Percentiles rank a stretch among this genome's conserved stretches.
Evolutionary conservation across 2,113 vertebrate species (phyloP).

Genomic region (Todiramphus chloris): DNA sequence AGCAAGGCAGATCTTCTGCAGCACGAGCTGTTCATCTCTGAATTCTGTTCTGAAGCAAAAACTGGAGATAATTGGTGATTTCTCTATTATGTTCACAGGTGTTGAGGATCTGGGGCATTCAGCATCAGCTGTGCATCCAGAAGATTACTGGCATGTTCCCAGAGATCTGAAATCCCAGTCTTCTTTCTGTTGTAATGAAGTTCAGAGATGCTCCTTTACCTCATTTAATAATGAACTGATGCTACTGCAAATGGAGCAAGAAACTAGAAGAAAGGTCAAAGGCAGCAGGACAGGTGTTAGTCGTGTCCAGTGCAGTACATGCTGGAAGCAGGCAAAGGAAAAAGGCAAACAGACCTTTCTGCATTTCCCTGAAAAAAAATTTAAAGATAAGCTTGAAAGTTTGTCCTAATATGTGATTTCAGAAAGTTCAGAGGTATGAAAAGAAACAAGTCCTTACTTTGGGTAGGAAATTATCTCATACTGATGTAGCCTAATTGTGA

Average conservation of each 20-base stretch:
- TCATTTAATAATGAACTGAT: constrained; percentile 72
- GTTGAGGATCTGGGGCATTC: constrained; percentile 71
- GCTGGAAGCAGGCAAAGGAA: constrained; percentile 72
- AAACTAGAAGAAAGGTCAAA: constrained; percentile 51
- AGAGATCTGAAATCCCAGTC: constrained; percentile 67
- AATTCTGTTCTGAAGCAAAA: neutral
- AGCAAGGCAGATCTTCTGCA: constrained; percentile 10
- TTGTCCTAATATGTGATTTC: neutral
- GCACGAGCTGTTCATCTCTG: neutral
- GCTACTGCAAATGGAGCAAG: constrained; percentile 69
- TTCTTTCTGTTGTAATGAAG: constrained; percentile 70
- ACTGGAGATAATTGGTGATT: constrained; percentile 33
- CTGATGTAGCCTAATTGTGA: neutral
- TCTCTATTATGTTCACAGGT: constrained; percentile 51
- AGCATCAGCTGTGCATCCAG: constrained; percentile 70
- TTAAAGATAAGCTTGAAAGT: neutral
- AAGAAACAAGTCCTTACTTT: neutral
- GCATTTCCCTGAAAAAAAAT: neutral
- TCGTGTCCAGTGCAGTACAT: constrained; percentile 73
- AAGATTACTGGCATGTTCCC: constrained; percentile 68
- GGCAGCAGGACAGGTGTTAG: constrained; percentile 75
- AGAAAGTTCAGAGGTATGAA: neutral
- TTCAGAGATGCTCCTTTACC: constrained; percentile 56
- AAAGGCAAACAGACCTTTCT: neutral
- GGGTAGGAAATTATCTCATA: neutral